A percentile compares a stretch with the other conserved stretches of the same genome.
Evolutionary conservation across 2,797 vertebrate genomes (phyloP).

Genomic region (Peromyscus eremicus): DNA sequence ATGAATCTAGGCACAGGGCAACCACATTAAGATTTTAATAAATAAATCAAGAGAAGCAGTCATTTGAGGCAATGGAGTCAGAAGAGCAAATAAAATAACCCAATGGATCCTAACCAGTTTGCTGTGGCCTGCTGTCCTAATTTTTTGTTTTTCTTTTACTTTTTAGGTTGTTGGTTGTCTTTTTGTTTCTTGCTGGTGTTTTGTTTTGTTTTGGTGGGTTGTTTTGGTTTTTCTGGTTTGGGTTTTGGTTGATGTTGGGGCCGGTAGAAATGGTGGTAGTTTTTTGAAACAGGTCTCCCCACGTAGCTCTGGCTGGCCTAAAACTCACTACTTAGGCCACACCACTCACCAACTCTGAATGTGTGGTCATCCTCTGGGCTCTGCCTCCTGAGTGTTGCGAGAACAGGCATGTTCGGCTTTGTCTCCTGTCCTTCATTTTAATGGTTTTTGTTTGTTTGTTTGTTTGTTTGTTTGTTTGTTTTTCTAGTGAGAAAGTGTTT

Average conservation of each 20-base stretch:
- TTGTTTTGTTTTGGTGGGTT: neutral
- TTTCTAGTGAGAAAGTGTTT: conserved; percentile 46
- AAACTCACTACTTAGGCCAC: neutral
- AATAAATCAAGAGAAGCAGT: neutral
- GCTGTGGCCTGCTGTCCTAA: neutral
- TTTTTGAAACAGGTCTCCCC: neutral
- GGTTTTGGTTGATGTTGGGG: neutral
- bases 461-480: neutral
- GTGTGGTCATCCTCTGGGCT: neutral
- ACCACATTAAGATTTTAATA: neutral
- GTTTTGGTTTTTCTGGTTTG: neutral
- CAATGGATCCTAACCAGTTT: neutral
- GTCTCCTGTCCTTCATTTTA: conserved; percentile 34
- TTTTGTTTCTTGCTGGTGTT: neutral
- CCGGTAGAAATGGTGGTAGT: neutral
- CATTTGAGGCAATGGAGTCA: neutral
- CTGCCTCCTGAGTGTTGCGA: neutral
- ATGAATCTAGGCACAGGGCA: neutral
- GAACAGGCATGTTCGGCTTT: neutral
- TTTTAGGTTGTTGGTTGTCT: neutral
- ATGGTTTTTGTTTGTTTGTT: neutral
- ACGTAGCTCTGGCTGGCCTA: neutral
- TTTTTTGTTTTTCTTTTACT: conserved; percentile 1
- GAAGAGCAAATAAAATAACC: neutral
- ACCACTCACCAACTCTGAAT: neutral